Conservation (phyloP, 2,113 vertebrate genomes). For the Poecilia latipinna region DNA sequence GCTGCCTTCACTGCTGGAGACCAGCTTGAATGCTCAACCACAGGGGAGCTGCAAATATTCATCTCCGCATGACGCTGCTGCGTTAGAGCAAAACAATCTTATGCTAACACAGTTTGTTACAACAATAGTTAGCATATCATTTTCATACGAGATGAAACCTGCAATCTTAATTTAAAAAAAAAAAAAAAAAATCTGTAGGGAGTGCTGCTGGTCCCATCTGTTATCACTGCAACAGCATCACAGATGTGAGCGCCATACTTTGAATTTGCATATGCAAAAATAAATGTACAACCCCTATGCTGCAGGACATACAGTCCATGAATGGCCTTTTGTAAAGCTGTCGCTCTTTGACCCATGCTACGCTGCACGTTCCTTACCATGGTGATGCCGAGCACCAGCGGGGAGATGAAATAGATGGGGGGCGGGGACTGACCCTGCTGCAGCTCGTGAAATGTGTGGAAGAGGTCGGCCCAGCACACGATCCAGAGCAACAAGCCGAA, state of each 20-base stretch:
- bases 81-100: no score
- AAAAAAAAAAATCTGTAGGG: neutral
- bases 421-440: constrained; percentile 64
- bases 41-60: no score
- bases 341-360: neutral
- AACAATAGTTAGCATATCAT: no score
- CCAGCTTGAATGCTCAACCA: no score
- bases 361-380: constrained; percentile 79
- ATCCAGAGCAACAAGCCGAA: constrained; percentile 90
- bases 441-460: constrained; percentile 89
- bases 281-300: neutral
- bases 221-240: neutral
- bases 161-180: no score
- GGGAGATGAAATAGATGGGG: constrained; percentile 90
- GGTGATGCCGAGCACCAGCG: constrained; percentile 91
- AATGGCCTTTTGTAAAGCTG: neutral
- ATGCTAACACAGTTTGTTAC: no score
- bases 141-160: no score
- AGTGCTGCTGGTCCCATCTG: neutral
- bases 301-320: neutral
- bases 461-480: constrained; percentile 92
- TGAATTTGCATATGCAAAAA: constrained; percentile 23
- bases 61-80: no score
- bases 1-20: neutral
- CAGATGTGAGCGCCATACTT: neutral